These are phyloP conservation scores for Bubo scandiacus DNA, from an alignment of 2,113 vertebrate genomes.

Conservation along the genomic window DNA sequence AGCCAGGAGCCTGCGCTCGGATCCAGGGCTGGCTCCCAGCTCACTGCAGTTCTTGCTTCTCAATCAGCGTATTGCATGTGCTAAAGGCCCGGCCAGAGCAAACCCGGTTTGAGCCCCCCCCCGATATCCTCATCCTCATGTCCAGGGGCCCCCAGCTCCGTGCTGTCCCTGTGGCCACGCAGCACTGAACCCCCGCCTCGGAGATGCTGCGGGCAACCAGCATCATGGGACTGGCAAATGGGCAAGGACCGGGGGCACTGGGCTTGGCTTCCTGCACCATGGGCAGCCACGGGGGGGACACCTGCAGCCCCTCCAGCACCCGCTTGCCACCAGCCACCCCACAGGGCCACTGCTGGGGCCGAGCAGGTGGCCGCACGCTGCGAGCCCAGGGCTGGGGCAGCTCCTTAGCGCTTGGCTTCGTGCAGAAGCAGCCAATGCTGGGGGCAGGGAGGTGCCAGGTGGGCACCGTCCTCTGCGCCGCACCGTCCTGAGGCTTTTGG, in stretches of 20 bases:
- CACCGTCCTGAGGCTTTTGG: background rate
- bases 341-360: background rate
- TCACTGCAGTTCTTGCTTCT: background rate
- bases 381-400: background rate
- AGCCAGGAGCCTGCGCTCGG: background rate
- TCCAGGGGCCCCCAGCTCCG: background rate
- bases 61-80: background rate
- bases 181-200: background rate
- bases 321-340: background rate
- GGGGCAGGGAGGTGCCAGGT: background rate
- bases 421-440: background rate
- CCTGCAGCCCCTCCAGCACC: background rate
- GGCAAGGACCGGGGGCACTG: background rate
- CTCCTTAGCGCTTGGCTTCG: background rate
- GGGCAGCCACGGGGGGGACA: background rate
- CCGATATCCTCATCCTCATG: background rate
- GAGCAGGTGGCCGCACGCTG: accelerated
- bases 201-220: background rate
- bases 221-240: background rate
- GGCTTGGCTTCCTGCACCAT: background rate
- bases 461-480: background rate
- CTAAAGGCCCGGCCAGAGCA: background rate
- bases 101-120: background rate
- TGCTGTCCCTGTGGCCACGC: accelerated
- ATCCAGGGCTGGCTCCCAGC: background rate